phyloP scores from a whole-genome alignment of 2,888 invertebrate genomes.

The Baccha elongata region DNA sequence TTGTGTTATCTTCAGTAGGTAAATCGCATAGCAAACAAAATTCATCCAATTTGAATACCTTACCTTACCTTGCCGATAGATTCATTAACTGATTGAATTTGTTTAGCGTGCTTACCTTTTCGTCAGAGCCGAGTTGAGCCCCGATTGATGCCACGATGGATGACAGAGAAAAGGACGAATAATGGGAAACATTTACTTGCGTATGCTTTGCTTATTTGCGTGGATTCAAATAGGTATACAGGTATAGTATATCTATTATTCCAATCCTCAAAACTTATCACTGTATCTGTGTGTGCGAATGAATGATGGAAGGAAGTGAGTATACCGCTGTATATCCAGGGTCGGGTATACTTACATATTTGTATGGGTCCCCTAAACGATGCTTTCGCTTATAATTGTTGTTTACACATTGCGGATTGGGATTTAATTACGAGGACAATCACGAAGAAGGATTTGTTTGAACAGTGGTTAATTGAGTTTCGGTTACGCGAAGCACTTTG shows the following conservation, averaged over 20 bases:
- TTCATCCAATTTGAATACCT: constrained; percentile 44
- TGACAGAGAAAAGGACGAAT: constrained; percentile 16
- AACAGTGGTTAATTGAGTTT: constrained; percentile 73
- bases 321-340: background rate
- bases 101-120: constrained; percentile 52
- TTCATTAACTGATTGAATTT: constrained; percentile 72
- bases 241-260: background rate
- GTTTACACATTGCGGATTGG: constrained; percentile 70
- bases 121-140: background rate
- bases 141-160: background rate
- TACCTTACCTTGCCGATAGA: constrained; percentile 51
- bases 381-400: constrained; percentile 71
- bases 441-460: constrained; percentile 67
- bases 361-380: constrained; percentile 26
- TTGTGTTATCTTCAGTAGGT: constrained; percentile 40
- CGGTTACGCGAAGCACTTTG: constrained; percentile 62
- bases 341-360: background rate
- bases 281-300: background rate
- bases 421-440: constrained; percentile 71
- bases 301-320: background rate
- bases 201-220: constrained; percentile 30
- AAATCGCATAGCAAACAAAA: constrained; percentile 65
- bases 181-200: constrained; percentile 31
- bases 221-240: background rate
- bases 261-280: background rate